Base-by-base conservation (phyloP, 2,888 invertebrate genomes). In the Nemurella pictetii region DNA sequence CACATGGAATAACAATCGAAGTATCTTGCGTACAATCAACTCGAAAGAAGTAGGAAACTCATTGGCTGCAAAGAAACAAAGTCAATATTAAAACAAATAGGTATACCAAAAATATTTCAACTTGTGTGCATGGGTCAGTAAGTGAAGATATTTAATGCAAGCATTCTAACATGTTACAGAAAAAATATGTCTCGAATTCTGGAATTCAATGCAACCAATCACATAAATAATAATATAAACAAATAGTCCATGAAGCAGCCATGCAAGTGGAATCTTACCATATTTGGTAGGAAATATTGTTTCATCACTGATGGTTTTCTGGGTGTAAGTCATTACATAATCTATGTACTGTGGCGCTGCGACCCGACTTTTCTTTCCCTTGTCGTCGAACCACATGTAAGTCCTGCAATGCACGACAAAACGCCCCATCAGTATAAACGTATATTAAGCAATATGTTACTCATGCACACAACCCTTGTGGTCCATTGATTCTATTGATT, bases 341-440 rank as follows among this genome's bases (percentile, higher is more conserved):
- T 99, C 99, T 91, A 99, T 96, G 92, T 99, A 99, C 92, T 99
- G 98, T 89, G 98, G 98, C 89, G 99, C 98, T 88, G 98, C 96
- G 89, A 98, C 96, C 91, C 98, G 96, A 88, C 96, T 96, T 93
- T 99, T 99, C 93, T 99, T 99, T 89, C 99, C 98, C 92, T 98
- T 98, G 91, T 99, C 99, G 92, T 99, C 99, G 92, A 97, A 96
- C 99, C 99, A 99, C 89, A 97, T 94, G 94, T 98, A 99, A 90
- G 96, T 95, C 93, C 98, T 98, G 90, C 85, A 92, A 91, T 12
- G 20, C n/a, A n/a, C n/a, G n/a, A n/a, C n/a, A n/a, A n/a, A n/a
- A n/a, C n/a, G n/a, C n/a, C n/a, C n/a, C n/a, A n/a, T n/a, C n/a
- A n/a, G n/a, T n/a, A n/a, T n/a, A n/a, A n/a, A n/a, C n/a, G n/a